phyloP scores from a whole-genome alignment of 2,797 vertebrate species.

The Eremophila alpestris region DNA sequence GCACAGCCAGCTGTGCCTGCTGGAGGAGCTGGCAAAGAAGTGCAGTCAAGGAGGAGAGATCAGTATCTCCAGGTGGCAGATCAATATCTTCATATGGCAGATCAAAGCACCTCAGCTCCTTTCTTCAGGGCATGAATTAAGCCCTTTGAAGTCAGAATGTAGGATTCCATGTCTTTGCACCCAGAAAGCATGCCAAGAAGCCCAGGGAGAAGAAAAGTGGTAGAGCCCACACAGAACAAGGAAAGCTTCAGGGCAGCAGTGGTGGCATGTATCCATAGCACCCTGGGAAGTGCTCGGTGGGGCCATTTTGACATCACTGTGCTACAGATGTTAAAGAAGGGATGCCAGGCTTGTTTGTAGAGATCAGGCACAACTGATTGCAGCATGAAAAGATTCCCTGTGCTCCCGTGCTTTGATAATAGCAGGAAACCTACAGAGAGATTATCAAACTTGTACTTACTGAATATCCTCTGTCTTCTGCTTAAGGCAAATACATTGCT shows the following conservation, averaged over 20 bases:
- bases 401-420: neutral
- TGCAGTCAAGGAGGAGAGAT: neutral
- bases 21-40: neutral
- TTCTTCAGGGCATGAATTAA: neutral
- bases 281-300: accelerated
- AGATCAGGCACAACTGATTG: neutral
- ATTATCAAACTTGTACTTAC: neutral
- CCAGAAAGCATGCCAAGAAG: neutral
- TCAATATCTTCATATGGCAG: neutral
- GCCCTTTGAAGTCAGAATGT: neutral
- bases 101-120: neutral
- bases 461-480: neutral
- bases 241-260: neutral
- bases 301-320: neutral
- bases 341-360: neutral
- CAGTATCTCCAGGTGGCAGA: neutral
- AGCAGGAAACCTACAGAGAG: neutral
- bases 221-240: neutral
- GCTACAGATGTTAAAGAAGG: neutral
- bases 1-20: neutral
- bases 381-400: neutral
- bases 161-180: neutral
- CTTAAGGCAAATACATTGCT: neutral
- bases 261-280: neutral
- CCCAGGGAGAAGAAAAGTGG: neutral